Evolutionary conservation across 2,888 invertebrate genomes (phyloP).

Genomic region (Arenicola marina): DNA sequence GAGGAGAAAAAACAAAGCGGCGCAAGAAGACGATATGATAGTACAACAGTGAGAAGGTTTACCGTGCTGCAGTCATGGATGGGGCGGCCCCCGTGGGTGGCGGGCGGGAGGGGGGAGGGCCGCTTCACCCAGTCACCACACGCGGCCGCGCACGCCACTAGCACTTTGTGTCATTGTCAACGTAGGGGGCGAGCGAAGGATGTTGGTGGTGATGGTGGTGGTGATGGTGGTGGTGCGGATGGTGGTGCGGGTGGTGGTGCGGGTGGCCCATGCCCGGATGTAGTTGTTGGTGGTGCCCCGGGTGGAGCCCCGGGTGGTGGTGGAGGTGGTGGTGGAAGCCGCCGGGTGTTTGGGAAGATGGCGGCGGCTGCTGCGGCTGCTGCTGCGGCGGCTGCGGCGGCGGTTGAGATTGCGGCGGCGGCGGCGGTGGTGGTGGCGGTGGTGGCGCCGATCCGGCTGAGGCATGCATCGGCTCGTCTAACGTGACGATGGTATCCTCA

Average conservation of each 20-base stretch:
- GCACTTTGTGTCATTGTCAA: neutral
- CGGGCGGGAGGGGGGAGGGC: neutral
- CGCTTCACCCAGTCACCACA: neutral
- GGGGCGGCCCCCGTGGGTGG: neutral
- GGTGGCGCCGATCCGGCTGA: neutral
- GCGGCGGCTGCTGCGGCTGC: too few species aligned
- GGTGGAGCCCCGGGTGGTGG: neutral
- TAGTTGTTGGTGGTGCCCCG: neutral
- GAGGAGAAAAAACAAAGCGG: neutral
- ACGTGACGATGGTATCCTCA: slow-evolving; percentile 53
- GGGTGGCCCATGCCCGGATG: neutral
- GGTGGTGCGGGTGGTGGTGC: neutral
- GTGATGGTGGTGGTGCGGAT: neutral
- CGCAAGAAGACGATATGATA: neutral
- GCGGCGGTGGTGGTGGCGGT: neutral
- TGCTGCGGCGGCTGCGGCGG: neutral
- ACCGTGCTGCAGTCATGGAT: neutral
- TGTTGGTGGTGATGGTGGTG: neutral
- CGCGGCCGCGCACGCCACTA: neutral
- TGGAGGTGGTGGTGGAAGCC: neutral
- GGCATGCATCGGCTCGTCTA: slow-evolving; percentile 12
- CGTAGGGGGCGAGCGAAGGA: neutral
- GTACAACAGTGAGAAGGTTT: too few species aligned
- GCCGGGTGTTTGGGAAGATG: neutral
- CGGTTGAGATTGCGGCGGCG: neutral